Percentiles rank a stretch among this genome's conserved stretches.
phyloP scores from a whole-genome alignment of 2,888 invertebrate genomes.

The Lasioglossum lativentre region DNA sequence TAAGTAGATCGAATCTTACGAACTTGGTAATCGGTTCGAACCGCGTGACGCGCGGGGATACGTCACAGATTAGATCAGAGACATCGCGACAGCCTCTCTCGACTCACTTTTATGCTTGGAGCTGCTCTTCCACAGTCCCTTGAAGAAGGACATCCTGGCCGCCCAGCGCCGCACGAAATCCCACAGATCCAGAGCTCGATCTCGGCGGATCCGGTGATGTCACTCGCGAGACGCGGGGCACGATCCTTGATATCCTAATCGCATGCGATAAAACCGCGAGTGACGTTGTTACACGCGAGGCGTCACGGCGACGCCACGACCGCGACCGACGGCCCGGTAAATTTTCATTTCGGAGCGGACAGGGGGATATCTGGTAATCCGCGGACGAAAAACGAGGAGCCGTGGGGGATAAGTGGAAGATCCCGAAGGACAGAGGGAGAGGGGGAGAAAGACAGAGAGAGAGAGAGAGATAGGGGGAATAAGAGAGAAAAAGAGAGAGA shows the following conservation, averaged over 20 bases:
- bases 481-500: too few relatives aligned
- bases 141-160: conserved; percentile 86
- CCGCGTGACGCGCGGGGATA: too few relatives aligned
- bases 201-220: neutral
- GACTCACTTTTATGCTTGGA: conserved; percentile 89
- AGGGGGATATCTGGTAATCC: neutral
- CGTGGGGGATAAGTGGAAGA: conserved; percentile 5
- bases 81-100: neutral
- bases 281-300: neutral
- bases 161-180: conserved; percentile 54
- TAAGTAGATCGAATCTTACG: too few relatives aligned
- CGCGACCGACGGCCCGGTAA: neutral
- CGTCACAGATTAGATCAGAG: too few relatives aligned
- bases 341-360: conserved; percentile 17
- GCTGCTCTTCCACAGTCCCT: conserved; percentile 89
- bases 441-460: neutral
- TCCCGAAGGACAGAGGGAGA: neutral
- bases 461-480: neutral
- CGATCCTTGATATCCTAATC: conserved; percentile 19
- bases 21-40: too few relatives aligned
- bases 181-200: conserved; percentile 41
- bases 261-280: conserved; percentile 31
- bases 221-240: conserved; percentile 45
- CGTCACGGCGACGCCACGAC: neutral
- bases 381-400: neutral